Conservation (phyloP, 2,113 vertebrate species). For the Tachuris rubrigastra region DNA sequence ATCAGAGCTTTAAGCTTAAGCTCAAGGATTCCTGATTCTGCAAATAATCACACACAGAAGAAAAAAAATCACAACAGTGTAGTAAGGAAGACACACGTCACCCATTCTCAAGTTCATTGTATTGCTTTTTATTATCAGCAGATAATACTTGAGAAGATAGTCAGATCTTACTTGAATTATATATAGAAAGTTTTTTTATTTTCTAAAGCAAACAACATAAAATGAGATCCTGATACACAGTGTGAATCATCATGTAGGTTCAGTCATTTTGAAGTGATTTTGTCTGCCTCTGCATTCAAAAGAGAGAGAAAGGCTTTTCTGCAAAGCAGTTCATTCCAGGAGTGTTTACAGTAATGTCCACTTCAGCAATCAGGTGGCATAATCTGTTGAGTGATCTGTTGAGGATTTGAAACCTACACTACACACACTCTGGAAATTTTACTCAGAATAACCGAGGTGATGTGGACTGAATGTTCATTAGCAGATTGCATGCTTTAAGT, state of each 20-base stretch:
- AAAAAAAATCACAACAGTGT: background rate
- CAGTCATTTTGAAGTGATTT: background rate
- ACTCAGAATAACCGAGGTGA: background rate
- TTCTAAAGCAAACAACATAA: background rate
- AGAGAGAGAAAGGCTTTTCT: background rate
- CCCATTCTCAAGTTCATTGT: background rate
- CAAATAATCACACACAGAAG: background rate
- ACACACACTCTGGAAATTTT: background rate
- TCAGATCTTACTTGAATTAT: background rate
- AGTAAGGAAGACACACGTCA: background rate
- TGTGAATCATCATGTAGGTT: background rate
- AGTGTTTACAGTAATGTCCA: background rate
- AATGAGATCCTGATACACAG: background rate
- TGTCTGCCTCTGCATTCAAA: background rate
- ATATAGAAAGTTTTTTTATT: background rate
- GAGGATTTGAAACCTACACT: background rate
- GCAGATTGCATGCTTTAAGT: background rate
- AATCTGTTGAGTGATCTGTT: background rate
- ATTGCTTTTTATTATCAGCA: background rate
- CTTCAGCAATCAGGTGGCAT: background rate
- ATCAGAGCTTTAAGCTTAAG: slow-evolving; percentile 95
- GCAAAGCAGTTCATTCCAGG: background rate
- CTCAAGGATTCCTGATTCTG: slow-evolving; percentile 86
- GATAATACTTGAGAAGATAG: too few relatives aligned
- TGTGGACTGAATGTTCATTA: background rate